A percentile compares a stretch with the other conserved stretches of the same genome.
phyloP scores from a whole-genome alignment of 2,888 invertebrate genomes.

The Scelioninae gen. 2 region DNA sequence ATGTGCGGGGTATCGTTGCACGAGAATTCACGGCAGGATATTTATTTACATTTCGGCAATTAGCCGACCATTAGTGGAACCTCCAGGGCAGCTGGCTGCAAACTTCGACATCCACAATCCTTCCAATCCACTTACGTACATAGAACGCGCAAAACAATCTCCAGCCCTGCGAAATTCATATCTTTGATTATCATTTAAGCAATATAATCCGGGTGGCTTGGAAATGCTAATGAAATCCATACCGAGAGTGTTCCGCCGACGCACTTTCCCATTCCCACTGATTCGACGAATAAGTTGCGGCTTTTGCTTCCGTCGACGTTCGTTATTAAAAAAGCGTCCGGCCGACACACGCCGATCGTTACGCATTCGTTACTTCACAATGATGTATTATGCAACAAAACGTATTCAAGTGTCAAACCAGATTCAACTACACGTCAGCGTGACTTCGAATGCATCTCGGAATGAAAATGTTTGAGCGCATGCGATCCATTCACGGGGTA shows the following conservation, averaged over 20 bases:
- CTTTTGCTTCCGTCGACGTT: no score
- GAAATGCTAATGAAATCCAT: constrained; percentile 5
- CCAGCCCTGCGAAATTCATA: constrained; percentile 28
- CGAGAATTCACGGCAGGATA: constrained; percentile 69
- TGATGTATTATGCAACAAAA: constrained; percentile 22
- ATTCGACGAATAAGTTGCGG: no score
- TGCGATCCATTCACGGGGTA: not conserved
- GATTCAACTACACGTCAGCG: constrained; percentile 15
- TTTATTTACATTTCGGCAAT: constrained; percentile 75
- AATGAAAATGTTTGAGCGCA: constrained; percentile 18
- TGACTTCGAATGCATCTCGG: constrained; percentile 7
- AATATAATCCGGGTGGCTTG: not conserved
- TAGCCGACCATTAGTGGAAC: constrained; percentile 72
- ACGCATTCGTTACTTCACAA: constrained; percentile 14
- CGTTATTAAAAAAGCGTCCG: not conserved
- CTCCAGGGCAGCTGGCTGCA: constrained; percentile 60
- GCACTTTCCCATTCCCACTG: no score
- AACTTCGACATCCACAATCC: constrained; percentile 49
- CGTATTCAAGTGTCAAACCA: constrained; percentile 24
- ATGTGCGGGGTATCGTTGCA: constrained; percentile 60
- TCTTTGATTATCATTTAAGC: constrained; percentile 22
- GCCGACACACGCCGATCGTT: not conserved
- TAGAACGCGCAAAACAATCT: constrained; percentile 61
- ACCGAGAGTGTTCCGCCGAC: constrained; percentile 2
- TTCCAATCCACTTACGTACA: constrained; percentile 55